Evolutionary conservation across 2,113 vertebrate species (phyloP).

Genomic region (Merops nubicus): DNA sequence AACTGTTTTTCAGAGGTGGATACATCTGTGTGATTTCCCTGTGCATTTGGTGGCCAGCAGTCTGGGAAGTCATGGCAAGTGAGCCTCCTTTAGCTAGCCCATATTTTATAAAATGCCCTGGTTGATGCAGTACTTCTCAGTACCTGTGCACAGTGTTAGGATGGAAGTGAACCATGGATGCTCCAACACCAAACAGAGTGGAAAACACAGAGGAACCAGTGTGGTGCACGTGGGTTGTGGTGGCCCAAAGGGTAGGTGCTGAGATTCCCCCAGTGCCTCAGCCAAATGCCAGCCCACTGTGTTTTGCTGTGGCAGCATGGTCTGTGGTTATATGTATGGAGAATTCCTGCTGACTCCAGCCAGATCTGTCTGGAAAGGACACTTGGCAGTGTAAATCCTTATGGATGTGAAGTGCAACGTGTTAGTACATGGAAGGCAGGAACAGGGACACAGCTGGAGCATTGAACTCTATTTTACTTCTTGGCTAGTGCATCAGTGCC

Average conservation of each 20-base stretch:
- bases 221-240: background rate
- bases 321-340: background rate
- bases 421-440: background rate
- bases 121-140: background rate
- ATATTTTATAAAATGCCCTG: background rate
- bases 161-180: background rate
- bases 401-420: background rate
- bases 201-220: background rate
- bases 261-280: background rate
- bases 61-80: background rate
- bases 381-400: background rate
- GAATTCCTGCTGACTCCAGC: background rate
- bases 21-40: background rate
- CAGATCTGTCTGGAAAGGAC: background rate
- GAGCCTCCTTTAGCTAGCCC: background rate
- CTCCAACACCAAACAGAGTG: background rate
- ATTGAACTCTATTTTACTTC: background rate
- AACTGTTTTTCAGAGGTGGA: background rate
- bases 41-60: background rate
- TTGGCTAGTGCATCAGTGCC: slow-evolving; percentile 12
- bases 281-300: background rate
- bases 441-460: background rate
- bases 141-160: background rate
- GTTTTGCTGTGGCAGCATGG: background rate
- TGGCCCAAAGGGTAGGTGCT: background rate